These are phyloP conservation scores for Mesopsocus fuscifrons DNA, from an alignment of 2,888 invertebrate species.

Conservation along the genomic window DNA sequence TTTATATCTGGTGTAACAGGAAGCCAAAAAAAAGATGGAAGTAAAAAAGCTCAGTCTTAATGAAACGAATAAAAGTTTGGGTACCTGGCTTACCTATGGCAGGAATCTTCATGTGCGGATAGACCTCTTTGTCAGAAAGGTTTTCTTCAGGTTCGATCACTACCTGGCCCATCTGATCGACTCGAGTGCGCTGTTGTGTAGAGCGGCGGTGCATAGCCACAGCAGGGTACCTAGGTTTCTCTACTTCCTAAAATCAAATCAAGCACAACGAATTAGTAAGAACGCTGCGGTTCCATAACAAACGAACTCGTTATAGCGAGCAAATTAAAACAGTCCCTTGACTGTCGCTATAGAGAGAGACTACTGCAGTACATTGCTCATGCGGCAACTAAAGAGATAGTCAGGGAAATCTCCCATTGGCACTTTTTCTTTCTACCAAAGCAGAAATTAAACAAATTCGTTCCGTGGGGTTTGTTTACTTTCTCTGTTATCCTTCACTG, in stretches of 20 bases:
- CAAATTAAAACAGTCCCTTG: background rate
- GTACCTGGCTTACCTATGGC: conserved; percentile 28
- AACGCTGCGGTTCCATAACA: too few relatives aligned
- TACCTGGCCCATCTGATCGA: conserved; percentile 29
- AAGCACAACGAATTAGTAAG: too few relatives aligned
- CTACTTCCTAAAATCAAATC: conserved; percentile 16
- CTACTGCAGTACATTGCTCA: too few relatives aligned
- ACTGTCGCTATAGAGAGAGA: too few relatives aligned
- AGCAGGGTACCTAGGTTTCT: conserved; percentile 19
- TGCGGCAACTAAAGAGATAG: too few relatives aligned
- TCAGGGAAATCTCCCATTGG: too few relatives aligned
- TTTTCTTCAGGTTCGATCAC: conserved; percentile 72
- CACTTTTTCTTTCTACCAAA: too few relatives aligned
- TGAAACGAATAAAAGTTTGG: background rate
- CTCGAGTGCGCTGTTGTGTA: conserved; percentile 23
- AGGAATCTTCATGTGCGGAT: conserved; percentile 30
- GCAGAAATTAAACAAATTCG: too few relatives aligned
- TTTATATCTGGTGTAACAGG: conserved; percentile 24
- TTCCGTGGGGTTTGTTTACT: too few relatives aligned
- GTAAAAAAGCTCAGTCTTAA: conserved; percentile 30
- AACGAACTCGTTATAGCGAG: too few relatives aligned
- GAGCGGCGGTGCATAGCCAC: conserved; percentile 19
- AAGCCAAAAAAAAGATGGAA: conserved; percentile 25
- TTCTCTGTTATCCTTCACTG: too few relatives aligned
- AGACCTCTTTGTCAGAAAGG: conserved; percentile 74